Base-by-base conservation (phyloP, 2,797 vertebrate genomes). In the Acropternis orthonyx region DNA sequence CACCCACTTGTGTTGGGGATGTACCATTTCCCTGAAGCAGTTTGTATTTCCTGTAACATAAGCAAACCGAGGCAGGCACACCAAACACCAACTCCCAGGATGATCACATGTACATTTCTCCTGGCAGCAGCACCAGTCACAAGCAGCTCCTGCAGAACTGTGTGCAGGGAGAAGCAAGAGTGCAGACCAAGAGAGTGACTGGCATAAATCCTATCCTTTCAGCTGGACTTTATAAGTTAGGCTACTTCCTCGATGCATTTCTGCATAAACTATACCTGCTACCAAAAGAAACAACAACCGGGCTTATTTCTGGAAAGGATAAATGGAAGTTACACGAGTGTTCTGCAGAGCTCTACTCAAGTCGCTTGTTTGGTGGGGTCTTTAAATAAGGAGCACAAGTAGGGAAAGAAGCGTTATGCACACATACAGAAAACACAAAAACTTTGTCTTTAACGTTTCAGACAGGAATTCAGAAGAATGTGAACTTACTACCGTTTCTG, bases 21-120 rank as follows among this genome's bases (percentile, higher is more conserved):
- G 6, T 4, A 14, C 28, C 4, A 27, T 7, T 91, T 67, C 44
- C 68, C 27, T 36, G 26, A 26, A 54, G n/a, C 49, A 32, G 12
- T 1, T n/a, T 46, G 3, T 7, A 34, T 16, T 83, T 87, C 74
- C 91, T 28, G 55, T 30, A 80, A 52, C 54, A 56, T 0, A 27
- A 32, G 18, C 61, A 72, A 23, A 48, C 26, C 41, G 10, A 62
- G n/a, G 49, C 2, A 61, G 24, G 8, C 49, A 63, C 52, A 68
- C 15, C 62, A 20, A 77, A 54, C 72, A 22, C 1, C 12, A 14
- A 0, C 37, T 32, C 43, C 24, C 16, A 12, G 32, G 8, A 10
- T 3, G 28, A 32, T 10, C 17, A 30, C n/a, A 36, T 0, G 10
- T 1, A 21, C 1, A 1, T 17, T 23, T 34, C 52, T 67, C 8